A percentile compares a stretch with the other conserved stretches of the same genome.
These are phyloP conservation scores for Hemitrygon akajei DNA, from an alignment of 2,797 vertebrate species.

Conservation along the genomic window DNA sequence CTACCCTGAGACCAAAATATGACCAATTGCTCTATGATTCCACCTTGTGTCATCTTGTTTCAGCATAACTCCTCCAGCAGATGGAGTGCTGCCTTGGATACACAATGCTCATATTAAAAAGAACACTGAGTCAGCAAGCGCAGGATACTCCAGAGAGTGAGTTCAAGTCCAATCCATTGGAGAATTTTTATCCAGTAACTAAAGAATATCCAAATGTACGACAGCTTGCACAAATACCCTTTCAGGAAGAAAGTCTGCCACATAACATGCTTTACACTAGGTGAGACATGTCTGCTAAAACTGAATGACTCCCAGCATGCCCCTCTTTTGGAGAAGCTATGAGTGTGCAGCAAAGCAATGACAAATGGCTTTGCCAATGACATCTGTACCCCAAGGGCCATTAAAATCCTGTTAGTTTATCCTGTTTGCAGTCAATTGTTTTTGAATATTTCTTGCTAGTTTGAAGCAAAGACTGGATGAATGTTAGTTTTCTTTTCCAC, in stretches of 20 bases:
- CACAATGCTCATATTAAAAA: background rate
- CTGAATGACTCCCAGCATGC: no score
- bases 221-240: background rate
- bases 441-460: background rate
- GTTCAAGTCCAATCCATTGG: background rate
- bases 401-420: no score
- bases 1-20: background rate
- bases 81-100: background rate
- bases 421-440: background rate
- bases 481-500: background rate
- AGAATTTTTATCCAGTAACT: background rate
- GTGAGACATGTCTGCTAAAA: background rate
- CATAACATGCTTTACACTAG: background rate
- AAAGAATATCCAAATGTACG: background rate
- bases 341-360: background rate
- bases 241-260: background rate
- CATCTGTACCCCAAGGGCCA: background rate
- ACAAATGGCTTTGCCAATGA: background rate
- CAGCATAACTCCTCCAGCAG: background rate
- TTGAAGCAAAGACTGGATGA: background rate
- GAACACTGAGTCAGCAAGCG: background rate
- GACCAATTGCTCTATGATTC: background rate
- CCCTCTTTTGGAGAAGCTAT: no score
- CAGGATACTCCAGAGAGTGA: background rate
- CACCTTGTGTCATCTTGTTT: background rate